Base-by-base conservation (phyloP, 2,113 vertebrate genomes). In the Rhipidura dahli region DNA sequence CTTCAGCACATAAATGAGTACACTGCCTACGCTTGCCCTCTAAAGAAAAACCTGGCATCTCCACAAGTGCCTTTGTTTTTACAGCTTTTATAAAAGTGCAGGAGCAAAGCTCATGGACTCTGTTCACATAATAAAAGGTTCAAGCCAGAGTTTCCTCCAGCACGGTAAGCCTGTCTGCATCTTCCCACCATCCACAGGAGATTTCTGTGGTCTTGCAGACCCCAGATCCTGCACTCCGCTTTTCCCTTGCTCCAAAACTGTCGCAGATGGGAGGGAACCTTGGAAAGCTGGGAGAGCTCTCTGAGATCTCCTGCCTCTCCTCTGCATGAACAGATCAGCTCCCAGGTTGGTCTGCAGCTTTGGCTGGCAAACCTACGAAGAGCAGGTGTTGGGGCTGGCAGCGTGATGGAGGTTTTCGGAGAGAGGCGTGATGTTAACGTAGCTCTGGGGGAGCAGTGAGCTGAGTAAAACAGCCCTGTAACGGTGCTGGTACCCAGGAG, bases 351-450 rank as follows among this genome's bases (percentile, higher is more conserved):
- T 39, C 44, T 65, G 40, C 84, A 85, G 65, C 61, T 89, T 21
- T 49, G 59, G 23, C 44, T 81, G 93, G 75, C 57, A 76, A 60
- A 45, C 21, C 30, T 16, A 47, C n/a, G 60, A 54, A n/a, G 17
- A 87, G 77, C 80, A 95, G 94, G 87, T 94, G 87, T 5, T 91
- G 82, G 75, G 87, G 87, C 56, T 90, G 94, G 89, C 85, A 93
- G 50, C 2, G 81, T 47, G 65, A 64, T 6, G 22, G 1, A 15
- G 59, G 75, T 51, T 87, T 93, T 47, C 47, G 27, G 18, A 50
- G 80, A 70, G 26, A 90, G 66, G 35, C 66, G 85, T 0, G 3
- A 51, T 51, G 85, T 86, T 66, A 94, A 56, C 44, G 51, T 50
- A 90, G 87, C 66, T 54, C 84, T 83, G 82, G 91, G 91, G 68